These are phyloP conservation scores for Rhyacophila evoluta DNA, from an alignment of 2,888 invertebrate species.

Conservation along the genomic window DNA sequence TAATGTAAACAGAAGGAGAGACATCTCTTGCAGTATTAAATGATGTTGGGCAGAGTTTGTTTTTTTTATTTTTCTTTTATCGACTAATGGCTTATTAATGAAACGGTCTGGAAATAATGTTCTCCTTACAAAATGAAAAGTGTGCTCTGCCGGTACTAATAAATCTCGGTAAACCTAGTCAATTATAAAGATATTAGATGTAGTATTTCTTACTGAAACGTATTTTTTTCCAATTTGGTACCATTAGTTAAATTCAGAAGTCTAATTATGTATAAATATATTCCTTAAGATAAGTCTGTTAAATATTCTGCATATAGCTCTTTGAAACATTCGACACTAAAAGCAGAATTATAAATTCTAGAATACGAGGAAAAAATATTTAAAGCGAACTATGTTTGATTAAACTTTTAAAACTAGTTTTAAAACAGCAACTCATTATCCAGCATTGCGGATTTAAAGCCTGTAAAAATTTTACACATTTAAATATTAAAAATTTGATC, in stretches of 20 bases:
- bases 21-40: conserved; percentile 18
- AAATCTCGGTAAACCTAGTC: conserved; percentile 23
- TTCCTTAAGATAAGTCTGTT: no score
- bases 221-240: background rate
- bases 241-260: background rate
- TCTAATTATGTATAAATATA: no score
- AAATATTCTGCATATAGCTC: no score
- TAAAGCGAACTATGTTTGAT: no score
- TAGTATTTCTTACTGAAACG: background rate
- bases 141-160: background rate
- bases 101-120: conserved; percentile 45
- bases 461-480: no score
- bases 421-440: no score
- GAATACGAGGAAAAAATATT: no score
- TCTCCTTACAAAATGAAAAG: conserved; percentile 22
- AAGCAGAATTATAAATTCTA: no score
- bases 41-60: conserved; percentile 1
- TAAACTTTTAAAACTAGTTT: no score
- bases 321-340: no score
- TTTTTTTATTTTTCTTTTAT: conserved; percentile 38
- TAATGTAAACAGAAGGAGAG: conserved; percentile 25
- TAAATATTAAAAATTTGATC: no score
- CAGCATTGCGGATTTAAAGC: no score
- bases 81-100: conserved; percentile 50
- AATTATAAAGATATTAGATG: conserved; percentile 28